These are phyloP conservation scores for Chironomus tepperi DNA, from an alignment of 1,140 invertebrate genomes.

Conservation along the genomic window DNA sequence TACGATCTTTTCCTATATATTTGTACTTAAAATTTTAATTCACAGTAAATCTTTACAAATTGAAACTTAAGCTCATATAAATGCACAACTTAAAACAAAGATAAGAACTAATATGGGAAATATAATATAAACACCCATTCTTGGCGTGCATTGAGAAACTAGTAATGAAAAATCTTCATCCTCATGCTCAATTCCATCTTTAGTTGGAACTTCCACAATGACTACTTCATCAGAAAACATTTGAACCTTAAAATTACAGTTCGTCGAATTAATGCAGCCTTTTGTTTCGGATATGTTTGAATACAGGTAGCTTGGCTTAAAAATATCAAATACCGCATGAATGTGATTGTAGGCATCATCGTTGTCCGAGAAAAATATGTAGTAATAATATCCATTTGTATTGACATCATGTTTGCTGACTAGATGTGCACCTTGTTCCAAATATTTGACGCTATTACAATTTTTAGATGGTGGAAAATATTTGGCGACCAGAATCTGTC, in stretches of 20 bases:
- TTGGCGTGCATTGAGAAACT: constrained; percentile 63
- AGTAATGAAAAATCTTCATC: constrained; percentile 60
- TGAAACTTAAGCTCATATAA: constrained; percentile 44
- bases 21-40: too few species aligned
- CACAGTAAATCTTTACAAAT: too few species aligned
- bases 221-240: constrained; percentile 65
- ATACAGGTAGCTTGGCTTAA: constrained; percentile 70
- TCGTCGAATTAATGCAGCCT: constrained; percentile 62
- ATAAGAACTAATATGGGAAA: constrained; percentile 67
- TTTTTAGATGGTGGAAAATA: constrained; percentile 55
- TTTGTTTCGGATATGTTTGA: constrained; percentile 57
- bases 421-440: constrained; percentile 55
- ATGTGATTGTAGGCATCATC: constrained; percentile 68
- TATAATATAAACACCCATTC: constrained; percentile 64
- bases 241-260: constrained; percentile 59
- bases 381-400: constrained; percentile 73
- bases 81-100: constrained; percentile 65
- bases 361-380: constrained; percentile 79
- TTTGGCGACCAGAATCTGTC: constrained; percentile 59
- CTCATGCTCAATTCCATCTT: constrained; percentile 64
- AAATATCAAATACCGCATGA: constrained; percentile 72
- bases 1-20: too few species aligned
- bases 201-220: constrained; percentile 70
- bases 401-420: constrained; percentile 56
- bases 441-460: constrained; percentile 56